Percentiles rank a stretch among this genome's conserved stretches.
These are phyloP conservation scores for Bufo gargarizans DNA, from an alignment of 2,113 vertebrate genomes.

Conservation along the genomic window DNA sequence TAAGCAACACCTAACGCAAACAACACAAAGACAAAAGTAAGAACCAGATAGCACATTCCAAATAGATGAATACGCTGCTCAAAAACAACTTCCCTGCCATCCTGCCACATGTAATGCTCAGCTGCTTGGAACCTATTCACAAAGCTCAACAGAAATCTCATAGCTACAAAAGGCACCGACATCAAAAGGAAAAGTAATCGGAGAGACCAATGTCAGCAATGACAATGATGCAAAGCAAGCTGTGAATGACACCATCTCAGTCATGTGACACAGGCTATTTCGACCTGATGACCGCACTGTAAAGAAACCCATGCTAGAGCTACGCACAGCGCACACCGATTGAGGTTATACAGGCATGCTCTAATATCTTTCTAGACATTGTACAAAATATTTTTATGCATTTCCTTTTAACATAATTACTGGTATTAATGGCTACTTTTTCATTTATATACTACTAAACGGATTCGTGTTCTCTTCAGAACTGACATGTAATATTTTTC, in stretches of 20 bases:
- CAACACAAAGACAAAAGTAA: not conserved
- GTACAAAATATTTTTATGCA: not conserved
- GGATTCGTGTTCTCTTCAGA: not conserved
- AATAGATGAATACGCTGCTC: not conserved
- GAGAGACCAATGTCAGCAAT: conserved; percentile 40
- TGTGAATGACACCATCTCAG: conserved; percentile 20
- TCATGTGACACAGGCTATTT: conserved; percentile 42
- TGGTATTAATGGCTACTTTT: not conserved
- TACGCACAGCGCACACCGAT: not conserved
- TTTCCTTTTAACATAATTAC: not conserved
- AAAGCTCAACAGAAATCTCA: conserved; percentile 61
- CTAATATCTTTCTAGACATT: not conserved
- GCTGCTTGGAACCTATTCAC: conserved; percentile 59
- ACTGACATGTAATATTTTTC: not conserved
- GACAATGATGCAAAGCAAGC: conserved; percentile 48
- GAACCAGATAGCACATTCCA: too few species aligned
- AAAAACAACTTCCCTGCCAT: not conserved
- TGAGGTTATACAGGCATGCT: not conserved
- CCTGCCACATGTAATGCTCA: conserved; percentile 57
- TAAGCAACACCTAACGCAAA: not conserved
- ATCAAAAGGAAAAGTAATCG: conserved; percentile 62
- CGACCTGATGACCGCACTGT: conserved; percentile 16
- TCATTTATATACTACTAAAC: not conserved
- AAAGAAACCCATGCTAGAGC: not conserved
- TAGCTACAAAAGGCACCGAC: conserved; percentile 50